Evolutionary conservation across 1,140 invertebrate genomes (phyloP).

Genomic region (Portunus trituberculatus): DNA sequence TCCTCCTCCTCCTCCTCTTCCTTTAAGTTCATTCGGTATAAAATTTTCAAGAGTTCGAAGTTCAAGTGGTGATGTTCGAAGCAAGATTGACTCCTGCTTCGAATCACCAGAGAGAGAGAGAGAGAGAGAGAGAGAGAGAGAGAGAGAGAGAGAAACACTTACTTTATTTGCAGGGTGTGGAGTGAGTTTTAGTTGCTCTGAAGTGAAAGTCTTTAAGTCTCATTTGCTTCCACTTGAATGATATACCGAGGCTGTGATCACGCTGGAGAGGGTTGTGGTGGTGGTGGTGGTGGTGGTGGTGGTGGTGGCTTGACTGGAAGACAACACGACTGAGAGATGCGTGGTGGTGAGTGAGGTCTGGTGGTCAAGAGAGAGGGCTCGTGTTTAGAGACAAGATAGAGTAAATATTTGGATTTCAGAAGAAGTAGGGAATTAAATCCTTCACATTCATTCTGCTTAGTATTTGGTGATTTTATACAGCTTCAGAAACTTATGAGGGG

Average conservation of each 20-base stretch:
- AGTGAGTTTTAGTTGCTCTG: background rate
- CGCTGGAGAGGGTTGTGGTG: background rate
- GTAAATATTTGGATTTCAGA: too few relatives aligned
- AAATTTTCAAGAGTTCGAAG: too few relatives aligned
- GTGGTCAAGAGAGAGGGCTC: too few relatives aligned
- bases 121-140: background rate
- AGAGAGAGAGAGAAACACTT: background rate
- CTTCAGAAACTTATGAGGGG: too few relatives aligned
- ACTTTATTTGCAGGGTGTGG: background rate
- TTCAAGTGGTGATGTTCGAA: too few relatives aligned
- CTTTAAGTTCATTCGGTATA: background rate
- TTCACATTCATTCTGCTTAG: too few relatives aligned
- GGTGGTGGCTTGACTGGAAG: background rate
- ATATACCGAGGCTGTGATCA: too few relatives aligned
- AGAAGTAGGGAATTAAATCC: too few relatives aligned
- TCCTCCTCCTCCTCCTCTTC: background rate
- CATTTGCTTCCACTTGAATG: too few relatives aligned
- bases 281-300: background rate
- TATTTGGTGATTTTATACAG: too few relatives aligned
- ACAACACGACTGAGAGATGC: background rate
- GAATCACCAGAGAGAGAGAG: background rate
- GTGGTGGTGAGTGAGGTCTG: too few relatives aligned
- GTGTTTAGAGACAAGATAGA: too few relatives aligned
- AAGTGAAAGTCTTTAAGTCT: background rate
- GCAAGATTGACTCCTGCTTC: background rate